Evolutionary conservation across 2,797 vertebrate species (phyloP), one percentile per base, ranked within the genome.

Genomic region (Propithecus perrieri): DNA sequence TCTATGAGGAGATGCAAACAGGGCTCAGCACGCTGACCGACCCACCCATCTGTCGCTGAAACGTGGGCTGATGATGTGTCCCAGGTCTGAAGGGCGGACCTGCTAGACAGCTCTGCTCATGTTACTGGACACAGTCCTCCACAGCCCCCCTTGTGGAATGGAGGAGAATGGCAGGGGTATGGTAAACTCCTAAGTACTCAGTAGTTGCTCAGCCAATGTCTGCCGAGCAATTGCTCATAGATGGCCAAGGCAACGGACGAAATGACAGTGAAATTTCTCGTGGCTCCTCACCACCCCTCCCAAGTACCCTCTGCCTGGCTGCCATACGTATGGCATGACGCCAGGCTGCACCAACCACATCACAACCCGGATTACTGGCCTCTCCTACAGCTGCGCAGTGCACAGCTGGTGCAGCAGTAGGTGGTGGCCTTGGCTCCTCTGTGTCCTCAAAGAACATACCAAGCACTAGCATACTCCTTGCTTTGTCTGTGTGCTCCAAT

Each of bases 301-400:
- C 80, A 17, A 0, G 3, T 5, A 9, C 30, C 0, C 3, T 41
- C 35, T 18, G 0, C 7, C 11, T 13, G 38, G 46, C 24, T 0
- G 0, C 63, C 53, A 11, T 57, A 57, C 0, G 55, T 9, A 57
- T 15, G 4, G 24, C 72, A 53, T 1, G 0, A 12, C 24, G 10
- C 81, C 50, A 22, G 61, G 71, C 85, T 65, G 28, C 2, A 5
- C 13, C 33, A 10, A 43, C 79, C 59, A 15, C 1, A 10, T 17
- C 61, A 46, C 30, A 28, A 30, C 11, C 85, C 48, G 38, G 3
- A n/a, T 30, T 22, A 15, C 10, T 30, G 28, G 6, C 17, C 33
- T 81, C 7, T 41, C 79, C 46, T 28, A 72, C 22, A 78, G 30
- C 1, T 71, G 50, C 5, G 38, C 10, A 38, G 26, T 1, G 10